A percentile compares a stretch with the other conserved stretches of the same genome.
phyloP scores from a whole-genome alignment of 2,113 vertebrate genomes.

The Mungos mungo region DNA sequence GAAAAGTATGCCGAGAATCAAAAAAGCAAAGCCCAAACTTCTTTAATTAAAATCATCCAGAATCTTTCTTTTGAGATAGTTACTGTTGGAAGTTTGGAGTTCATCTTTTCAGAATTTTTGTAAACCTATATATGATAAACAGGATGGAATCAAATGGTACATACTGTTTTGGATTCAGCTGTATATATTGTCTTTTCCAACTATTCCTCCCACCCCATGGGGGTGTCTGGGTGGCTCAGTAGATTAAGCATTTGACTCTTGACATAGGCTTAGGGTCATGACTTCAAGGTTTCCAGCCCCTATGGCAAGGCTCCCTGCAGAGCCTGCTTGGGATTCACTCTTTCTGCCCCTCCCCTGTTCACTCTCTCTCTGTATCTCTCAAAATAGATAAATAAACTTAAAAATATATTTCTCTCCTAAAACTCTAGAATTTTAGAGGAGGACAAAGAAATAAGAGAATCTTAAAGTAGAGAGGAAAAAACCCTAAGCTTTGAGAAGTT shows the following conservation, averaged over 20 bases:
- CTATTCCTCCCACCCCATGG: not conserved
- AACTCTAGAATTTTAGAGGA: constrained; percentile 24
- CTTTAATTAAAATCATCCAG: not conserved
- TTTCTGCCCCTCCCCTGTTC: no score
- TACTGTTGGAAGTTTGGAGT: not conserved
- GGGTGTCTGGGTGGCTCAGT: no score
- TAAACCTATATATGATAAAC: not conserved
- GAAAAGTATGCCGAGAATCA: not conserved
- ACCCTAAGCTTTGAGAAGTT: not conserved
- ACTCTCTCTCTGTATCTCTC: no score
- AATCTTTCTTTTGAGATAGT: not conserved
- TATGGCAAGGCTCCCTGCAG: no score
- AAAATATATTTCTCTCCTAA: not conserved
- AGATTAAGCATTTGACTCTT: no score
- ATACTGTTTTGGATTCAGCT: not conserved
- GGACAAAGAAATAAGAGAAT: not conserved
- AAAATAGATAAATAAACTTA: no score
- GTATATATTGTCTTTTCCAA: not conserved
- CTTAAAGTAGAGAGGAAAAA: not conserved
- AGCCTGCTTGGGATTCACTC: no score
- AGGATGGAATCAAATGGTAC: not conserved
- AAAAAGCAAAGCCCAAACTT: not conserved
- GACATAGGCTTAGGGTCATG: no score
- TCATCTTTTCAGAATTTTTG: not conserved
- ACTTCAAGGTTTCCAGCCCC: no score